Base-by-base conservation (phyloP, 2,797 vertebrate genomes). In the Tinamus major region DNA sequence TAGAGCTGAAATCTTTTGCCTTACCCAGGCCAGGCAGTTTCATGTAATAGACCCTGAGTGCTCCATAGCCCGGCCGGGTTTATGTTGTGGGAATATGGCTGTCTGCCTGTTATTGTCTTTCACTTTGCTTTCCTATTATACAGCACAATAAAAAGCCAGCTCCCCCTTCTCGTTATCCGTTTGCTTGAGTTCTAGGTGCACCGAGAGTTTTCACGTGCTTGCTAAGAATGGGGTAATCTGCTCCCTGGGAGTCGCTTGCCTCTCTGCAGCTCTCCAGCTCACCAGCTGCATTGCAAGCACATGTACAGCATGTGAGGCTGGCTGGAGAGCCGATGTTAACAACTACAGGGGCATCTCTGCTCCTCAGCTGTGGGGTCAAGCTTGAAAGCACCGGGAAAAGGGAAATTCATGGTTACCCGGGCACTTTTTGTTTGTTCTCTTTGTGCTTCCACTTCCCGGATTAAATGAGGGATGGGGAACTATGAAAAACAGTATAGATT, bases 61-160 rank as follows among this genome's bases (percentile, higher is more conserved):
- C 84, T 86, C 70, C 85, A 81, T 64, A 95, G 67, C 88, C 44
- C 70, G 76, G 92, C 79, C 91, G 85, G 76, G 85, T 94, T 96
- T 93, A 77, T 68, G 87, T 49, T 49, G 87, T 0, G 0, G 92
- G 82, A 90, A 87, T 85, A 91, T 55, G 76, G 89, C 88, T 90
- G 80, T 86, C 88, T 90, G 93, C 63, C 76, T 92, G 93, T 85
- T 91, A 93, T 91, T 95, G 88, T 88, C 69, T 79, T 96, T 94
- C 61, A 31, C 88, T 92, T 67, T 49, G 79, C 63, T 81, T 24
- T 85, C 64, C 91, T 53, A 4, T 85, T 90, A 85, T 85, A 70
- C 76, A 81, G 91, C 61, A 89, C 93, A 94, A 94, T 92, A 93
- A 95, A 94, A 90, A 44, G 3, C 65, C 42, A 29, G 84, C 89